These are phyloP conservation scores for Psittacula cyanocephala DNA, from an alignment of 2,113 vertebrate species.

Conservation along the genomic window DNA sequence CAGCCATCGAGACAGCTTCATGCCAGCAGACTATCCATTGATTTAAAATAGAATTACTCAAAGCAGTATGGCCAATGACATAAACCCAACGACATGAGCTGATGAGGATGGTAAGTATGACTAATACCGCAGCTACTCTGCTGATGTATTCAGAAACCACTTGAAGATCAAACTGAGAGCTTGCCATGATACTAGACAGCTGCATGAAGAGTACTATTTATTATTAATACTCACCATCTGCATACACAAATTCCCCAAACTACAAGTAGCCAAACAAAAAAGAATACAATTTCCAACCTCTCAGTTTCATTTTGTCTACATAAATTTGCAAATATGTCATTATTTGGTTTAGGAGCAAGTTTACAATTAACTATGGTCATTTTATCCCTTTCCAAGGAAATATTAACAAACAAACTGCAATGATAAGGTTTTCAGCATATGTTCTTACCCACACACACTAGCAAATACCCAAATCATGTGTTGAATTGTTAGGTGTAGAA, in stretches of 20 bases:
- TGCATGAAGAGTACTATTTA: constrained; percentile 16
- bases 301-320: background rate
- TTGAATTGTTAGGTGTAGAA: background rate
- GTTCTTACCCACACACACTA: background rate
- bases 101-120: background rate
- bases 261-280: background rate
- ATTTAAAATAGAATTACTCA: background rate
- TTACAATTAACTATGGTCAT: background rate
- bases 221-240: background rate
- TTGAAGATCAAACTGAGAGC: constrained; percentile 31
- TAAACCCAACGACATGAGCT: background rate
- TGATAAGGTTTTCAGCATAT: background rate
- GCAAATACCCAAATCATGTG: background rate
- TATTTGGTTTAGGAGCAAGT: background rate
- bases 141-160: constrained; percentile 17
- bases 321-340: background rate
- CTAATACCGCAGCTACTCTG: background rate
- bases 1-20: background rate
- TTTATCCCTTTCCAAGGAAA: background rate
- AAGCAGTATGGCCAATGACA: background rate
- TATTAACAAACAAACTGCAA: background rate
- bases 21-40: background rate
- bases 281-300: background rate
- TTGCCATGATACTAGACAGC: background rate
- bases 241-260: background rate